Evolutionary conservation across 2,797 vertebrate genomes (phyloP), one percentile per base, ranked within the genome.

Genomic region (Rhincodon typus): DNA sequence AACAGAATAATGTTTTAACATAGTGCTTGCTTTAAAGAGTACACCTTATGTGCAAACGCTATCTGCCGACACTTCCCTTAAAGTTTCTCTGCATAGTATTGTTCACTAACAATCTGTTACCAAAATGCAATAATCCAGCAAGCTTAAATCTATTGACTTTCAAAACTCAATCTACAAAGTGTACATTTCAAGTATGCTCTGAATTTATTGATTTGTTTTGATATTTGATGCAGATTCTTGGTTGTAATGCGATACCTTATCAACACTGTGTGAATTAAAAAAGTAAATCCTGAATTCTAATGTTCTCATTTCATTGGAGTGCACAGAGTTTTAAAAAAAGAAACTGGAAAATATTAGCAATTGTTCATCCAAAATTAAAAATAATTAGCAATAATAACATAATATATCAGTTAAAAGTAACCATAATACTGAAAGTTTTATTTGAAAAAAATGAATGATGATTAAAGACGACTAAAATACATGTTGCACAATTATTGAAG

Each of bases 401-500:
- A 67, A 38, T 10, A 69, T 67, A 3, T 93, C 62, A 93, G 23
- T 93, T n/a, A 69, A 69, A 67, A 42, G 38, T 23, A 93, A 27
- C 66, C 42, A n/a, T 57, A 34, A n/a, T n/a, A 53, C 69, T 50
- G 94, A 95, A 95, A 53, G 94, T 46, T 53, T 95, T 72, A 19
- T 72, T 72, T n/a, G n/a, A 95, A 95, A 53, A 72, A 77, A 74
- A 77, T 95, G 46, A n/a, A 95, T n/a, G 23, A 30, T 53, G 70
- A 57, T 30, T 94, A 46, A 15, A 34, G 27, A 77, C 50, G 17
- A 57, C 46, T 77, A 30, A 74, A 95, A n/a, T 95, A 77, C 72
- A 95, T 77, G 70, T 77, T 77, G 90, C 53, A 95, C 30, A n/a
- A 72, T 17, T 27, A 77, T 77, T 95, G 94, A 50, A 95, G 94